phyloP scores from a whole-genome alignment of 1,140 invertebrate species.

The Heterodera carotae region DNA sequence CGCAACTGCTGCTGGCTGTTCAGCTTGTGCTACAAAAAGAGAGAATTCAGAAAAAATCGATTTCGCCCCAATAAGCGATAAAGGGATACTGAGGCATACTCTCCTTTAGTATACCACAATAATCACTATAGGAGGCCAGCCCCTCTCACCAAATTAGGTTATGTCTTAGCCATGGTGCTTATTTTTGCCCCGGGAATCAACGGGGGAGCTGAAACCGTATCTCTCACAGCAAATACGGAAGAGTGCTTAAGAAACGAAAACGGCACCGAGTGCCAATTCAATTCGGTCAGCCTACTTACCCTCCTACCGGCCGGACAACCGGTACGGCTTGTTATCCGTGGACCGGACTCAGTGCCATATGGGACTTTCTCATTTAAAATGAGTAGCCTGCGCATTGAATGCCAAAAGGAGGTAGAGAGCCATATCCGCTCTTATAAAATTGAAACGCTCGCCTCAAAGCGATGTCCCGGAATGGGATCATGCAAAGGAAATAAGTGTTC shows the following conservation, averaged over 20 bases:
- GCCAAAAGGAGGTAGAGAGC: background rate
- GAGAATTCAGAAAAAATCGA: too few species aligned
- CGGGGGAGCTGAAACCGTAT: background rate
- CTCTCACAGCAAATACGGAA: background rate
- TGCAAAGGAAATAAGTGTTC: background rate
- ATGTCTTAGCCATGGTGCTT: background rate
- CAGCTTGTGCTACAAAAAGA: too few species aligned
- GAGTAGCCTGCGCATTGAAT: background rate
- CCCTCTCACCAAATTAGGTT: background rate
- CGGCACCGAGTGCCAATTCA: background rate
- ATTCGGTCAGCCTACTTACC: background rate
- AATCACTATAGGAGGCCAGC: too few species aligned
- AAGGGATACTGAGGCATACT: too few species aligned
- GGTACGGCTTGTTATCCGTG: background rate
- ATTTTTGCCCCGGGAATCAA: background rate
- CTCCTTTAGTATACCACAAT: too few species aligned
- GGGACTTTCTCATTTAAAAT: background rate
- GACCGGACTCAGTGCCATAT: background rate
- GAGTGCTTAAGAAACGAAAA: background rate
- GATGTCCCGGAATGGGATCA: background rate
- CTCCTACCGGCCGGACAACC: conserved; percentile 12
- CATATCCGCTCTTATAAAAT: background rate
- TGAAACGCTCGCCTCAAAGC: background rate
- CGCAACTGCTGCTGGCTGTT: background rate
- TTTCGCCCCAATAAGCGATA: too few species aligned